Evolutionary conservation across 2,797 vertebrate genomes (phyloP).

Genomic region (Spizella passerina): DNA sequence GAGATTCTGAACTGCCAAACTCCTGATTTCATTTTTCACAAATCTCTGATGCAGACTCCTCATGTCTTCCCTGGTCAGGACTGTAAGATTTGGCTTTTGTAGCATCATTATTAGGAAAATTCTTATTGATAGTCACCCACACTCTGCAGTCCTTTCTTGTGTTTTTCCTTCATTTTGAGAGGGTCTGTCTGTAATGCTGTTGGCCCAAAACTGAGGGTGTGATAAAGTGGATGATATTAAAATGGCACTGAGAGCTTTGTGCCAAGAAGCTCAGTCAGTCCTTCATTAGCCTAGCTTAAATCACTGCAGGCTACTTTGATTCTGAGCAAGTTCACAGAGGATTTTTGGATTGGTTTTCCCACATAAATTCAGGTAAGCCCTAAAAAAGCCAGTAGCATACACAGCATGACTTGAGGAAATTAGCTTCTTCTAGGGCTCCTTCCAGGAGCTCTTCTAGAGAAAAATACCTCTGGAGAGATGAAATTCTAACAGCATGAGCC

Average conservation of each 20-base stretch:
- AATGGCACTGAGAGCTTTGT: not conserved
- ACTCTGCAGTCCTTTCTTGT: not conserved
- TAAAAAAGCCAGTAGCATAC: not conserved
- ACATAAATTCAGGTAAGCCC: not conserved
- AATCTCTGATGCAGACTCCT: not conserved
- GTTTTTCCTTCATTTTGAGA: not conserved
- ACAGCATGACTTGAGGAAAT: not conserved
- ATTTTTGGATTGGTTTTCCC: slow-evolving; percentile 39
- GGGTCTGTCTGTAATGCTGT: not conserved
- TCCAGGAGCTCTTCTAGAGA: not conserved
- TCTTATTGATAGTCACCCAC: not conserved
- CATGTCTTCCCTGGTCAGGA: not conserved
- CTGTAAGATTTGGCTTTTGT: not conserved
- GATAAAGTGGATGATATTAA: not conserved
- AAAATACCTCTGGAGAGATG: not conserved
- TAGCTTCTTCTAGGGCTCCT: not conserved
- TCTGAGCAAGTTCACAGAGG: slow-evolving; percentile 5
- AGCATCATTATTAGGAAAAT: not conserved
- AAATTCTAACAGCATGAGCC: not conserved
- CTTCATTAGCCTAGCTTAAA: slow-evolving; percentile 35
- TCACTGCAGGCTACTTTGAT: slow-evolving; percentile 7
- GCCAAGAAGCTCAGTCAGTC: not conserved
- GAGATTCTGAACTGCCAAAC: not conserved
- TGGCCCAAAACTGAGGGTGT: not conserved
- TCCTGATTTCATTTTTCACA: not conserved